A percentile compares a stretch with the other conserved stretches of the same genome.
Conservation (phyloP, 2,113 vertebrate species). For the Cairina moschata region DNA sequence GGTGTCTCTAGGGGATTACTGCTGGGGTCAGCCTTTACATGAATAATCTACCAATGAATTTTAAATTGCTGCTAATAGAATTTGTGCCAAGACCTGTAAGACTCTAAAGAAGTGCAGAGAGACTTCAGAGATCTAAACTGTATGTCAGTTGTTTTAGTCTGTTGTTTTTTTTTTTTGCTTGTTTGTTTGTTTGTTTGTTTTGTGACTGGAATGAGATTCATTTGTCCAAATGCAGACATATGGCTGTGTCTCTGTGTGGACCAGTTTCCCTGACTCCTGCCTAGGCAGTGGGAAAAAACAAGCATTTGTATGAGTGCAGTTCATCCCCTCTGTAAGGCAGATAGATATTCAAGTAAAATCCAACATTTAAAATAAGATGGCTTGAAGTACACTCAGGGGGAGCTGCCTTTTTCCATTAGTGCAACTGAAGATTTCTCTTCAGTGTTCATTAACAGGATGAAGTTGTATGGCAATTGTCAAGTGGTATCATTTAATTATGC, state of each 20-base stretch:
- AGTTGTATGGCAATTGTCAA: background rate
- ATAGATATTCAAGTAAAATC: background rate
- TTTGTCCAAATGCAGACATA: background rate
- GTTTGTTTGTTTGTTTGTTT: background rate
- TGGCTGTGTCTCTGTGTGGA: background rate
- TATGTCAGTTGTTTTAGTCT: background rate
- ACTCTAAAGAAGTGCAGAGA: background rate
- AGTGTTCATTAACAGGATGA: background rate
- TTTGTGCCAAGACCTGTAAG: background rate
- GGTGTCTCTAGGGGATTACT: background rate
- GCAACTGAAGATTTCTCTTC: background rate
- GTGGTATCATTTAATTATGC: background rate
- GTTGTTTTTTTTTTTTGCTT: background rate
- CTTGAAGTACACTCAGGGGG: background rate
- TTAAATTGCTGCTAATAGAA: background rate
- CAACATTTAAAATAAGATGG: background rate
- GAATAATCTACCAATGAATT: background rate
- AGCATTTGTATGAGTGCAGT: background rate
- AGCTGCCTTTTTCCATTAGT: background rate
- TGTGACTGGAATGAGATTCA: background rate
- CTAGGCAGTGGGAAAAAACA: background rate
- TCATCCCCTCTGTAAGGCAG: background rate
- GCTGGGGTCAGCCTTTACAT: background rate
- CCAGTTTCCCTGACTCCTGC: background rate
- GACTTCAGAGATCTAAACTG: background rate